Evolutionary conservation across 2,113 vertebrate genomes (phyloP), one percentile per base, ranked within the genome.

Genomic region (Tylochromis polylepis): DNA sequence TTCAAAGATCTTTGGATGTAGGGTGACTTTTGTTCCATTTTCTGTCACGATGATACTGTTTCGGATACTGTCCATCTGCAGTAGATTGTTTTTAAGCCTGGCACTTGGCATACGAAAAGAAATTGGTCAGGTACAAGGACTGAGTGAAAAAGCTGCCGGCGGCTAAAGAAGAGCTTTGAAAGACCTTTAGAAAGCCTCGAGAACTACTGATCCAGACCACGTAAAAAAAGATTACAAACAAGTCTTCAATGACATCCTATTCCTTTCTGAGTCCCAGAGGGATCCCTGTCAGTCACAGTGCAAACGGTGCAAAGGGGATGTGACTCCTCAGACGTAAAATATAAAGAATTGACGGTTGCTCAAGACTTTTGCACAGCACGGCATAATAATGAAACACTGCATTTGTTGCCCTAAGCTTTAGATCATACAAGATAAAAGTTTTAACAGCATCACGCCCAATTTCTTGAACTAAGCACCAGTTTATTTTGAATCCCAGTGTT

Each of bases 231-330:
- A n/a, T 5, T n/a, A 65, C 18, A 65, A 65, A 65, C 60, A 65
- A 36, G 31, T 65, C 18, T 34, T 95, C 92, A 2, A 95, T 95
- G 84, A 94, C 65, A 2, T 91, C 94, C 24, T 89, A 95, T 72
- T 93, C 87, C 56, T 84, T 95, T 79, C 93, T 94, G 31, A 91
- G 95, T 22, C 88, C 92, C 16, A 94, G 41, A 82, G 94, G 70
- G 29, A 36, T 90, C 62, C 58, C 91, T 3, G 85, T 84, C 75
- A 59, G 58, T 9, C 90, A 83, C 59, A 6, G 46, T 3, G 77
- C 89, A 2, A 87, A 89, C 3, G 79, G 82, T 2, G 86, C 15
- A 92, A 58, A 49, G 87, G 87, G 77, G 95, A 92, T 85, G 96
- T 98, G 46, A 97, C 29, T 38, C 38, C 38, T 38, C 9, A 41